These are phyloP conservation scores for Pseudopipra pipra DNA, from an alignment of 2,113 vertebrate species.

Conservation along the genomic window DNA sequence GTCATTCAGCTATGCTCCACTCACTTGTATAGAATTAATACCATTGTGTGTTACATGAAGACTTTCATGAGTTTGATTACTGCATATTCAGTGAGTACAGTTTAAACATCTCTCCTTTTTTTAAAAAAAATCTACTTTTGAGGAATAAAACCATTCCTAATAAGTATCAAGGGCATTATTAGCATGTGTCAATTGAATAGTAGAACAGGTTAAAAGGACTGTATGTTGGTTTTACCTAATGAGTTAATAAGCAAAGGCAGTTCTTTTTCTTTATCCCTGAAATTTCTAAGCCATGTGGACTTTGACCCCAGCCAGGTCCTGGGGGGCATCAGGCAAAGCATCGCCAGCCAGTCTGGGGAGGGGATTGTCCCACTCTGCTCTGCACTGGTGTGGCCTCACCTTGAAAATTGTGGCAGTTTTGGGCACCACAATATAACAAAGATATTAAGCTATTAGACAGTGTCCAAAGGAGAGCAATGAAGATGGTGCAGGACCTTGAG, in stretches of 20 bases:
- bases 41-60: slow-evolving; percentile 1
- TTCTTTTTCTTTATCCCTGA: neutral
- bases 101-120: neutral
- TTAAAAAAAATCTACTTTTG: neutral
- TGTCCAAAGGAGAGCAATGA: neutral
- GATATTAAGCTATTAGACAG: neutral
- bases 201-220: neutral
- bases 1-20: neutral
- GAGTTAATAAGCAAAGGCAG: neutral
- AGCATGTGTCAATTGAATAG: neutral
- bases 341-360: neutral
- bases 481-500: neutral
- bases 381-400: neutral
- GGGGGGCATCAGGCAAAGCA: neutral
- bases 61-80: slow-evolving; percentile 10
- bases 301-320: neutral
- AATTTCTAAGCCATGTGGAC: neutral
- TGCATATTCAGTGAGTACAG: neutral
- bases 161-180: neutral
- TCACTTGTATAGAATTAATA: slow-evolving; percentile 39
- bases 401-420: neutral
- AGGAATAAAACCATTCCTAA: neutral
- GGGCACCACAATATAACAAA: neutral
- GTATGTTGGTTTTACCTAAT: neutral
- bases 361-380: neutral